Conservation (phyloP, 2,888 invertebrate species). For the Priocnemis perturbator region DNA sequence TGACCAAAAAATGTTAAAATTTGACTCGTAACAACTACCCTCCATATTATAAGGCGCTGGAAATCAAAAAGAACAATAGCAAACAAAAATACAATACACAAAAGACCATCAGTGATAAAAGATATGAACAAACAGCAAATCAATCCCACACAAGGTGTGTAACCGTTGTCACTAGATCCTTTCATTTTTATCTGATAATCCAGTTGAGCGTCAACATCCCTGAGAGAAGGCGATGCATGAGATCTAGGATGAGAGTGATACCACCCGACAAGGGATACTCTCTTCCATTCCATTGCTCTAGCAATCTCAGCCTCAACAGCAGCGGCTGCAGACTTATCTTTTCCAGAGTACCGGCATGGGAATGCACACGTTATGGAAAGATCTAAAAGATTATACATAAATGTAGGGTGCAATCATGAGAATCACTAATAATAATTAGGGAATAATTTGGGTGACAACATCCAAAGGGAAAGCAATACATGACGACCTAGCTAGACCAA, state of each 20-base stretch:
- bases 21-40: slow-evolving; percentile 87
- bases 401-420: too few species aligned
- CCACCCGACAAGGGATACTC: slow-evolving; percentile 92
- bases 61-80: slow-evolving; percentile 17
- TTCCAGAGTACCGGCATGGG: slow-evolving; percentile 89
- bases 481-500: too few species aligned
- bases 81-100: background rate
- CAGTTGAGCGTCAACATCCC: slow-evolving; percentile 94
- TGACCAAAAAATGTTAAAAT: slow-evolving; percentile 93
- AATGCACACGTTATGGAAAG: slow-evolving; percentile 91
- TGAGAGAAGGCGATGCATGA: slow-evolving; percentile 89
- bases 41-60: slow-evolving; percentile 90
- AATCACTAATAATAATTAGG: too few species aligned
- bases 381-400: slow-evolving; percentile 80
- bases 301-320: slow-evolving; percentile 89
- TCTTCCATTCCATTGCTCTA: slow-evolving; percentile 87
- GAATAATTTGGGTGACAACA: background rate
- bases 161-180: slow-evolving; percentile 92
- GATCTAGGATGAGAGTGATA: slow-evolving; percentile 96
- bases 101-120: background rate
- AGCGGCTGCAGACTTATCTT: slow-evolving; percentile 85
- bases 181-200: slow-evolving; percentile 97
- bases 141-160: slow-evolving; percentile 93
- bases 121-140: slow-evolving; percentile 87
- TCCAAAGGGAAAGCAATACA: too few species aligned